phyloP scores from a whole-genome alignment of 2,888 invertebrate genomes.

The Sisyra terminalis region DNA sequence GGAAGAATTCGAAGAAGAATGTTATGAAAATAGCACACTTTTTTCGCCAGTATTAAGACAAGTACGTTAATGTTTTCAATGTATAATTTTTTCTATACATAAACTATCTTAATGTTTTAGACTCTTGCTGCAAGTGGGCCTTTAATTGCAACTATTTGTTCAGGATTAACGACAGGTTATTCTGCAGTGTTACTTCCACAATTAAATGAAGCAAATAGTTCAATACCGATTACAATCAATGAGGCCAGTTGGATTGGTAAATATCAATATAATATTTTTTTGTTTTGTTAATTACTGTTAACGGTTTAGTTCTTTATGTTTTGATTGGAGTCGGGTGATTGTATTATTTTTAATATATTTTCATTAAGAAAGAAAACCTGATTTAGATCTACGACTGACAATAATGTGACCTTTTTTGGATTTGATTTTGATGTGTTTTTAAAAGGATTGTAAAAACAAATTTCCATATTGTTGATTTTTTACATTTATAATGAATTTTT shows the following conservation, averaged over 20 bases:
- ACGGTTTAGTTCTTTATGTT: too few species aligned
- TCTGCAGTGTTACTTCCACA: conserved; percentile 46
- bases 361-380: too few species aligned
- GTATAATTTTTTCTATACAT: conserved; percentile 33
- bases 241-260: conserved; percentile 45
- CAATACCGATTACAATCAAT: conserved; percentile 28
- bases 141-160: conserved; percentile 34
- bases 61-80: conserved; percentile 22
- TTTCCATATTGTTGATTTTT: too few species aligned
- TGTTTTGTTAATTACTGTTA: not conserved
- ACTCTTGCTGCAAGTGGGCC: conserved; percentile 35
- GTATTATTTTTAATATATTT: not conserved
- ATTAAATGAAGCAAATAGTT: conserved; percentile 26
- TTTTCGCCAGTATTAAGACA: too few species aligned
- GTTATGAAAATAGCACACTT: too few species aligned
- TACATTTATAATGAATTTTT: too few species aligned
- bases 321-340: not conserved
- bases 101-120: conserved; percentile 51
- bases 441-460: too few species aligned
- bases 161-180: conserved; percentile 45
- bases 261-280: conserved; percentile 6
- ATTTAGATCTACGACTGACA: not conserved
- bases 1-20: too few species aligned
- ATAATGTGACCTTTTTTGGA: not conserved
- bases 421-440: too few species aligned